Evolutionary conservation across 2,113 vertebrate species (phyloP).

Genomic region (Cinclus mexicanus): DNA sequence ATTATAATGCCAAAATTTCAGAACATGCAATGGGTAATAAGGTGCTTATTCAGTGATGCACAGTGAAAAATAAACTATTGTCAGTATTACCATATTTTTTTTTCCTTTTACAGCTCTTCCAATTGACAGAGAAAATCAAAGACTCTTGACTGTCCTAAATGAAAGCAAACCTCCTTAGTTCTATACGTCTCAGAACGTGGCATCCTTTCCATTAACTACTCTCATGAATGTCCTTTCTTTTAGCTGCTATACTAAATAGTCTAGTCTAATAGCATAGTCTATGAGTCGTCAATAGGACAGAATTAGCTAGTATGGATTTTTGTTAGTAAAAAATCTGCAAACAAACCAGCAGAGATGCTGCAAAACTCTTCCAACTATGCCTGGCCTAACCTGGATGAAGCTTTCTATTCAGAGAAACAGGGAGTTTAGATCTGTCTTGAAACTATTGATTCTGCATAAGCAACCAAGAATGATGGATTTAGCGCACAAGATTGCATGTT

Average conservation of each 20-base stretch:
- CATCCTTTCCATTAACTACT: not conserved
- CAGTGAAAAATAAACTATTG: not conserved
- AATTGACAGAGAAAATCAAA: not conserved
- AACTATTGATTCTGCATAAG: not conserved
- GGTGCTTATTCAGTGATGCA: not conserved
- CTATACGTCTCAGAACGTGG: not conserved
- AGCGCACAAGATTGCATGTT: not conserved
- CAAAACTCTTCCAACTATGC: not conserved
- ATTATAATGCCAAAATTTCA: not conserved
- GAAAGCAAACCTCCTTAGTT: not conserved
- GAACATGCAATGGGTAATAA: not conserved
- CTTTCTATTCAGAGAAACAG: not conserved
- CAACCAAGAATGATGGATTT: not conserved
- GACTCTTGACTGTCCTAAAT: not conserved
- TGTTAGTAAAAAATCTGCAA: not conserved
- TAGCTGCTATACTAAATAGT: not conserved
- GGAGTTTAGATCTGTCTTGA: not conserved
- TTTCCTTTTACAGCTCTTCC: not conserved
- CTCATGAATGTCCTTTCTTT: not conserved
- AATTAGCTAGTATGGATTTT: not conserved
- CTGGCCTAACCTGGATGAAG: not conserved
- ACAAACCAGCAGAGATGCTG: not conserved
- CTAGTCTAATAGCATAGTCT: not conserved
- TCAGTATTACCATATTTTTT: not conserved
- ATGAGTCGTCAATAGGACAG: not conserved